Conservation (phyloP, 2,113 vertebrate species). For the Melanerpes formicivorus region DNA sequence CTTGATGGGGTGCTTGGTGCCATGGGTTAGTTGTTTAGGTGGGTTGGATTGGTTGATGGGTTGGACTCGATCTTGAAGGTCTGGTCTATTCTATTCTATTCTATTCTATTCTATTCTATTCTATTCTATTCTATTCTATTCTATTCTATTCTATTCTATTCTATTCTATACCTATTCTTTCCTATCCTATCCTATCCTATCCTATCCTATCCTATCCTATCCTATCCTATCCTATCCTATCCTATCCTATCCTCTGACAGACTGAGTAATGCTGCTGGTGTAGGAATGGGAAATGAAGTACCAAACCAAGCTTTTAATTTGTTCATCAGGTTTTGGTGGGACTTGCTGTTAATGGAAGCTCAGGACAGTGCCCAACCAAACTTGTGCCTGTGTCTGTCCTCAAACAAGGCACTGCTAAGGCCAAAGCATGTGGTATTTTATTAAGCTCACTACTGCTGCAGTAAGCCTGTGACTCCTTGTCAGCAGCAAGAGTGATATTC, state of each 20-base stretch:
- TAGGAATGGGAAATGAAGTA: background rate
- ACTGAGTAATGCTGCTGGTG: background rate
- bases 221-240: too few relatives aligned
- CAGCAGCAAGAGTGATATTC: background rate
- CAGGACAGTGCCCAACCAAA: background rate
- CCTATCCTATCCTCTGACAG: background rate
- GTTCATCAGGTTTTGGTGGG: background rate
- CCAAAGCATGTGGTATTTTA: background rate
- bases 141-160: too few relatives aligned
- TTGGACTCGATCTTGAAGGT: too few relatives aligned
- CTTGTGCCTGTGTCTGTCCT: background rate
- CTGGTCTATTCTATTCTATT: too few relatives aligned
- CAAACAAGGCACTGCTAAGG: background rate
- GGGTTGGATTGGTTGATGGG: too few relatives aligned
- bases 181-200: too few relatives aligned
- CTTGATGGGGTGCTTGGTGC: too few relatives aligned
- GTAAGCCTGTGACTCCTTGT: background rate
- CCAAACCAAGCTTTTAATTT: background rate
- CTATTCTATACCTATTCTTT: too few relatives aligned
- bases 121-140: too few relatives aligned
- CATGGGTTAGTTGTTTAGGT: too few relatives aligned
- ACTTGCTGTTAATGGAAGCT: background rate
- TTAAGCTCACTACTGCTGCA: background rate
- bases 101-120: too few relatives aligned
- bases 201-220: background rate